Conservation (phyloP, 92 coral and sea anemone genomes). For the Umimayanthus chanpuru region DNA sequence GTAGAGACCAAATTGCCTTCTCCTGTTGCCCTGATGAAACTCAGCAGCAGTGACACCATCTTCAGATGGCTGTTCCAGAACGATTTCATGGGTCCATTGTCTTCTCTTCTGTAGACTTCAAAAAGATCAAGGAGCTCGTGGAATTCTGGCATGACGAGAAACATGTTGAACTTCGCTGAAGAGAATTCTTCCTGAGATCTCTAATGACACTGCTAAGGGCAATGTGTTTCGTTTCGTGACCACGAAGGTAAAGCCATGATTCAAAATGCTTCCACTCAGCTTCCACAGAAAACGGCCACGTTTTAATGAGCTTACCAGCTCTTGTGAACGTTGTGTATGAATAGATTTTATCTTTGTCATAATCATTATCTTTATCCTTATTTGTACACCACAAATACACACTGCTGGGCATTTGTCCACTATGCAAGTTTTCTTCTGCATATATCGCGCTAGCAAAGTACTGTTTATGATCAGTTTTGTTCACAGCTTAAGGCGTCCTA, state of each 20-base stretch:
- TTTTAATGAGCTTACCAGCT: slow-evolving; percentile 29
- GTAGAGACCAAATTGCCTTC: slow-evolving; percentile 53
- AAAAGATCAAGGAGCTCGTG: slow-evolving; percentile 39
- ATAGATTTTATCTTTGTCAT: neutral
- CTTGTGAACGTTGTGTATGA: slow-evolving; percentile 22
- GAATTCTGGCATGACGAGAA: slow-evolving; percentile 51
- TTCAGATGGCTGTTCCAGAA: slow-evolving; percentile 41
- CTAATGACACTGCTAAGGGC: slow-evolving; percentile 39
- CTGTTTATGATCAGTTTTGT: neutral
- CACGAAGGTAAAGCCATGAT: slow-evolving; percentile 30
- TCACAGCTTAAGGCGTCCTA: slow-evolving; percentile 24
- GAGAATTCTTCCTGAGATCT: slow-evolving; percentile 53
- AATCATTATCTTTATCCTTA: slow-evolving; percentile 5
- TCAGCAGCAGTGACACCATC: slow-evolving; percentile 35
- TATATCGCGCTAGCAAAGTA: slow-evolving; percentile 7
- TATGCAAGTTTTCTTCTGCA: too few species aligned
- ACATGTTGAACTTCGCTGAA: slow-evolving; percentile 45
- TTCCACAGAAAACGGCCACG: slow-evolving; percentile 38
- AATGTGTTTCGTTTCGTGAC: slow-evolving; percentile 44
- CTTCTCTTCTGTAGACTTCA: slow-evolving; percentile 17
- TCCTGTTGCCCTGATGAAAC: slow-evolving; percentile 34
- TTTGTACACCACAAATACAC: slow-evolving; percentile 31
- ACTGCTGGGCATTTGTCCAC: neutral
- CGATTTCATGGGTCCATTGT: slow-evolving; percentile 27
- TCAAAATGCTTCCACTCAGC: neutral